Conservation (phyloP, 2,797 vertebrate species). For the Hippocampus kuda region DNA sequence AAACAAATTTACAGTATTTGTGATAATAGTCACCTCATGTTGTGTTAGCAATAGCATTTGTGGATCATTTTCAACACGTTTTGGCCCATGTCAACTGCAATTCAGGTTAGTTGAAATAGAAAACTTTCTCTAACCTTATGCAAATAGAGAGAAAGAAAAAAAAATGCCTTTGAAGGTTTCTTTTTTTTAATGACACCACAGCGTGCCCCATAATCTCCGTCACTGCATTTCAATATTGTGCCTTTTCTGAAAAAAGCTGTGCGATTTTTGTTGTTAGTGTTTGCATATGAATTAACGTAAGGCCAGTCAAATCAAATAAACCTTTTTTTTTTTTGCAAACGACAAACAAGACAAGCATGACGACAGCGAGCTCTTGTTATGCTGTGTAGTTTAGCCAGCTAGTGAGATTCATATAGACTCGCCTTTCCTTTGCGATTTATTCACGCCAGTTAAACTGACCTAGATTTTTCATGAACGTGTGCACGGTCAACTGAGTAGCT, state of each 20-base stretch:
- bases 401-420: conserved; percentile 7
- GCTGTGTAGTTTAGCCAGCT: background rate
- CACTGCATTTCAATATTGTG: too few species aligned
- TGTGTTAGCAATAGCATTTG: too few species aligned
- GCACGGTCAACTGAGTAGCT: too few species aligned
- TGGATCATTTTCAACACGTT: background rate
- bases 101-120: background rate
- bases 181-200: too few species aligned
- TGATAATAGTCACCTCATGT: too few species aligned
- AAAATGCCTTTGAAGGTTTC: too few species aligned
- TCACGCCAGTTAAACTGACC: background rate
- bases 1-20: too few species aligned
- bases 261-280: too few species aligned
- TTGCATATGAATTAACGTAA: background rate
- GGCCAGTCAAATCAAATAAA: background rate
- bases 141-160: background rate
- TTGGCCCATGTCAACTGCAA: background rate
- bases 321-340: background rate
- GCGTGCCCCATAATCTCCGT: too few species aligned
- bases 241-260: too few species aligned
- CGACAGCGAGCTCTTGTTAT: conserved; percentile 26
- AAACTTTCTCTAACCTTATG: background rate
- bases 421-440: background rate
- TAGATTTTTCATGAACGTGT: background rate
- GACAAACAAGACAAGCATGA: conserved; percentile 12